Conservation (phyloP, 1,140 invertebrate species). For the Lineus longissimus region DNA sequence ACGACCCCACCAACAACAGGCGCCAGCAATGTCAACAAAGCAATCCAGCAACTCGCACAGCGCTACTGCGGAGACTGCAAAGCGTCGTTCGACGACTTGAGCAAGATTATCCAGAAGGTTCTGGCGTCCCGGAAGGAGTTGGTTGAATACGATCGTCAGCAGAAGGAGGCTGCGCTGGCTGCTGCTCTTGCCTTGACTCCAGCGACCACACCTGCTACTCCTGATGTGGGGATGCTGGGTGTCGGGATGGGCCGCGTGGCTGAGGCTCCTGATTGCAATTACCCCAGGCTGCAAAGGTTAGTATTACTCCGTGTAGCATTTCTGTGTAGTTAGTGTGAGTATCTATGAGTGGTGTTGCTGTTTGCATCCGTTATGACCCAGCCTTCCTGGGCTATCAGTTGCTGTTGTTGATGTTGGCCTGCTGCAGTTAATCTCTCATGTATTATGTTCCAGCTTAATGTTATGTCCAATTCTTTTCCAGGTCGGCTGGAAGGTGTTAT, state of each 20-base stretch:
- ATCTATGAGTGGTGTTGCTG: too few species aligned
- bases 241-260: too few species aligned
- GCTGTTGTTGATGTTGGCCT: too few species aligned
- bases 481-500: slow-evolving; percentile 50
- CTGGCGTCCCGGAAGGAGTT: slow-evolving; percentile 84
- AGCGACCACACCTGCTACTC: neutral
- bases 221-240: too few species aligned
- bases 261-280: too few species aligned
- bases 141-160: slow-evolving; percentile 85
- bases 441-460: too few species aligned
- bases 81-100: slow-evolving; percentile 90
- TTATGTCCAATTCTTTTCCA: neutral
- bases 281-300: neutral
- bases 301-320: neutral
- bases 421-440: too few species aligned
- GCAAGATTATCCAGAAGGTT: slow-evolving; percentile 57
- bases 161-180: slow-evolving; percentile 55
- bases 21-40: slow-evolving; percentile 55
- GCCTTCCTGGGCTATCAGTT: too few species aligned
- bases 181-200: slow-evolving; percentile 8
- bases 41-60: slow-evolving; percentile 68
- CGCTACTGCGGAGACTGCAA: slow-evolving; percentile 94
- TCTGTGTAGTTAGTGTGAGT: too few species aligned
- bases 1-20: neutral
- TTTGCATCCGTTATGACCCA: too few species aligned